Conservation (phyloP, 2,113 vertebrate genomes). For the Corythaixoides concolor region DNA sequence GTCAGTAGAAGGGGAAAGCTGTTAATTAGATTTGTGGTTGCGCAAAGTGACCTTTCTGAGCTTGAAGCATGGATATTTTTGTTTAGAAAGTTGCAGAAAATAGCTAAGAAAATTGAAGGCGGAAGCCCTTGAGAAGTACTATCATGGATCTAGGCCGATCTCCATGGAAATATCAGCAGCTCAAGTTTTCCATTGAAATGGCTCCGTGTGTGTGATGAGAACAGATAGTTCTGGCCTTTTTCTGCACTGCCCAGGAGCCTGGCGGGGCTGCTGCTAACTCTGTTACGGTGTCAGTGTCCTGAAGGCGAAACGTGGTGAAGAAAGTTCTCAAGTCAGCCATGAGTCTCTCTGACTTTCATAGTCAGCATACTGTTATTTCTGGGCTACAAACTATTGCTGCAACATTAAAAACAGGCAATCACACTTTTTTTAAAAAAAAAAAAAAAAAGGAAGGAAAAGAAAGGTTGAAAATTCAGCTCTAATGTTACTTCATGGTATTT, state of each 20-base stretch:
- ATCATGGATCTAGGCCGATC: not conserved
- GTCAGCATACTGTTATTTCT: not conserved
- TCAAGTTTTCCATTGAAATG: not conserved
- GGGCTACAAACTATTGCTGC: not conserved
- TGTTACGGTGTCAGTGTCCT: not conserved
- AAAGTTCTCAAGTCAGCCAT: not conserved
- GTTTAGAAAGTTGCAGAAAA: slow-evolving; percentile 29
- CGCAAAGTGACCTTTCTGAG: slow-evolving; percentile 10
- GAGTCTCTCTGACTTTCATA: not conserved
- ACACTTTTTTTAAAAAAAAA: not conserved
- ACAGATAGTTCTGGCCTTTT: not conserved
- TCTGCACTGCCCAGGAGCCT: not conserved
- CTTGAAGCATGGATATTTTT: not conserved
- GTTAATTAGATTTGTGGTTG: slow-evolving; percentile 14
- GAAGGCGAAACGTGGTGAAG: not conserved
- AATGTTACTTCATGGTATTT: not conserved
- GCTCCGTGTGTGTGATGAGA: not conserved
- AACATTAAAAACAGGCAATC: not conserved
- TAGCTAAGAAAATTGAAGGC: not conserved
- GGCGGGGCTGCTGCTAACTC: not conserved
- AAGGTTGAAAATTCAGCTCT: not conserved
- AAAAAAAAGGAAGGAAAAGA: not conserved
- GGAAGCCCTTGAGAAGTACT: not conserved
- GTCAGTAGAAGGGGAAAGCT: not conserved
- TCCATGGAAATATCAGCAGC: not conserved